These are phyloP conservation scores for Synaphobranchus kaupii DNA, from an alignment of 2,797 vertebrate species.

Conservation along the genomic window DNA sequence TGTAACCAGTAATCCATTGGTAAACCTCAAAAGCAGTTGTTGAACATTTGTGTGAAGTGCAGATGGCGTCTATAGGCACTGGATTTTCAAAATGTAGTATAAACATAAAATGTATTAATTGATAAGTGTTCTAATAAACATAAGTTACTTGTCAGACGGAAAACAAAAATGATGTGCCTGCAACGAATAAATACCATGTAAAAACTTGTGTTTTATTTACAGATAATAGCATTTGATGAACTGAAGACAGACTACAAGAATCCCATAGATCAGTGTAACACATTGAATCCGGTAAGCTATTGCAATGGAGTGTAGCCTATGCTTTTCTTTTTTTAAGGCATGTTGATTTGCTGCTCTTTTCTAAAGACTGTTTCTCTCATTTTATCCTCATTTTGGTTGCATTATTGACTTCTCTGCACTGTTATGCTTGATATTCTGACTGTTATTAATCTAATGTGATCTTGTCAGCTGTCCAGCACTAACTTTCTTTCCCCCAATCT, in stretches of 20 bases:
- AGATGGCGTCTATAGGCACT: background rate
- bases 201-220: conserved; percentile 47
- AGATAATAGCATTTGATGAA: conserved; percentile 99
- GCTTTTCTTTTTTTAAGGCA: conserved; percentile 48
- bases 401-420: conserved; percentile 67
- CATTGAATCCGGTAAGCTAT: conserved; percentile 95
- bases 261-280: conserved; percentile 99
- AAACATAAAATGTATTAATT: too few species aligned
- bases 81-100: background rate
- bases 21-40: background rate
- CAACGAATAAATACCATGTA: background rate
- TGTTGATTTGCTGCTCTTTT: conserved; percentile 59
- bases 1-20: background rate
- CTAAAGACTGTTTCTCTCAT: conserved; percentile 38
- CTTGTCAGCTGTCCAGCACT: conserved; percentile 88
- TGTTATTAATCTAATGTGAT: conserved; percentile 83
- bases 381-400: conserved; percentile 52
- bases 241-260: conserved; percentile 99
- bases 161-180: background rate
- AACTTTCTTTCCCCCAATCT: conserved; percentile 87
- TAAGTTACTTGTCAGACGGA: background rate
- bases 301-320: background rate
- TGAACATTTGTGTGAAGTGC: background rate
- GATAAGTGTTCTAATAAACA: background rate
- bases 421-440: conserved; percentile 80